These are phyloP conservation scores for Marmota flaviventris DNA, from an alignment of 2,113 vertebrate genomes.

Conservation along the genomic window DNA sequence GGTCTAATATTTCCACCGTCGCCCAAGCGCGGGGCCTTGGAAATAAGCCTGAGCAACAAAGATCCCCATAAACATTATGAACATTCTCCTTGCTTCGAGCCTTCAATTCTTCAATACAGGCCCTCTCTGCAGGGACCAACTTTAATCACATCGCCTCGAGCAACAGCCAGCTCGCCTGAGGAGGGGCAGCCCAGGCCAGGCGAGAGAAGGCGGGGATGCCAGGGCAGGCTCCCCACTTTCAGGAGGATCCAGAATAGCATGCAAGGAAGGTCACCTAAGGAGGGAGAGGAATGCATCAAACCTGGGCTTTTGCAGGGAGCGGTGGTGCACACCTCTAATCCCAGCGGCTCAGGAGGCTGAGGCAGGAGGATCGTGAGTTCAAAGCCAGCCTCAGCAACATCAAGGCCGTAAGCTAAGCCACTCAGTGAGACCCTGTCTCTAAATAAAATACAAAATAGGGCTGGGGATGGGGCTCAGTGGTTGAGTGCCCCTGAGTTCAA, in stretches of 20 bases:
- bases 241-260: background rate
- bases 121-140: conserved; percentile 62
- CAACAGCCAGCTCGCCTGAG: conserved; percentile 72
- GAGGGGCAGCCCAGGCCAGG: conserved; percentile 46
- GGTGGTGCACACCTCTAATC: too few species aligned
- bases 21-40: conserved; percentile 73
- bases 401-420: too few species aligned
- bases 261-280: background rate
- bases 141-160: conserved; percentile 73
- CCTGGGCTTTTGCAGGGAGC: background rate
- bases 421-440: too few species aligned
- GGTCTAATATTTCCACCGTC: conserved; percentile 84
- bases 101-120: conserved; percentile 65
- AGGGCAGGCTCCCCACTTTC: background rate
- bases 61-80: conserved; percentile 50
- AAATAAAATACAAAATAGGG: too few species aligned
- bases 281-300: background rate
- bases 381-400: too few species aligned
- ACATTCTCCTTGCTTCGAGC: background rate
- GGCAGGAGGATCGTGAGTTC: too few species aligned
- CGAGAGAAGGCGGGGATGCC: background rate
- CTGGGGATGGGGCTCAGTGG: too few species aligned
- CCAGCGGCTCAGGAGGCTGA: too few species aligned
- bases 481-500: too few species aligned
- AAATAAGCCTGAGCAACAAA: conserved; percentile 75